A percentile compares a stretch with the other conserved stretches of the same genome.
These are phyloP conservation scores for Oopsacas minuta DNA, from an alignment of 37 sponge, comb jelly and placozoan genomes.

Conservation along the genomic window DNA sequence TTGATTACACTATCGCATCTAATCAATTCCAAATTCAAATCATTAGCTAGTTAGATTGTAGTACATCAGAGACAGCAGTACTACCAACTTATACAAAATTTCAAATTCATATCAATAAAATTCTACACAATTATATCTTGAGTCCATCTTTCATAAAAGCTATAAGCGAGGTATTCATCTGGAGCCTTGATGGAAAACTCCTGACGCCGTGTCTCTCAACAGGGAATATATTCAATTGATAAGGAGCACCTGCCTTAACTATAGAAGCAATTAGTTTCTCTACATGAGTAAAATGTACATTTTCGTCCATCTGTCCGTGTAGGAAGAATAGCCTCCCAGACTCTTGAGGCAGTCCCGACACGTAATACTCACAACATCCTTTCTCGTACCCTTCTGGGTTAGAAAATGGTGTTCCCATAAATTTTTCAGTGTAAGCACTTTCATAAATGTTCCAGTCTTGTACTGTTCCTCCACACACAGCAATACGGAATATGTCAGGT, in stretches of 20 bases:
- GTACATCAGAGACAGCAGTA: no score
- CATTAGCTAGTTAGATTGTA: no score
- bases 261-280: conserved; percentile 39
- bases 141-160: neutral
- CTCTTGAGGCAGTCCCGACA: conserved; percentile 20
- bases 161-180: neutral
- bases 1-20: no score
- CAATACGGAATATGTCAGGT: conserved; percentile 63
- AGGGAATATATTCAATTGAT: conserved; percentile 50
- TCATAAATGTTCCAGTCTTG: conserved; percentile 67
- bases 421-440: conserved; percentile 83
- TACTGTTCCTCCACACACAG: conserved; percentile 69
- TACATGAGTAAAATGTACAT: conserved; percentile 77
- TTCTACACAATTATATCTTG: no score
- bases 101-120: no score
- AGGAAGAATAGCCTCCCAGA: conserved; percentile 51
- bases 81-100: no score
- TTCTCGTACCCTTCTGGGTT: conserved; percentile 18
- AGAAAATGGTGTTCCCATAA: conserved; percentile 36
- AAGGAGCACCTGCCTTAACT: conserved; percentile 40
- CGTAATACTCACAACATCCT: neutral
- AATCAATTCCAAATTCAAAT: no score
- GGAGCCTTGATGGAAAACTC: neutral
- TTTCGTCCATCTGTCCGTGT: conserved; percentile 82
- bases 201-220: neutral